phyloP scores from a whole-genome alignment of 2,797 vertebrate genomes.

The Saguinus oedipus region DNA sequence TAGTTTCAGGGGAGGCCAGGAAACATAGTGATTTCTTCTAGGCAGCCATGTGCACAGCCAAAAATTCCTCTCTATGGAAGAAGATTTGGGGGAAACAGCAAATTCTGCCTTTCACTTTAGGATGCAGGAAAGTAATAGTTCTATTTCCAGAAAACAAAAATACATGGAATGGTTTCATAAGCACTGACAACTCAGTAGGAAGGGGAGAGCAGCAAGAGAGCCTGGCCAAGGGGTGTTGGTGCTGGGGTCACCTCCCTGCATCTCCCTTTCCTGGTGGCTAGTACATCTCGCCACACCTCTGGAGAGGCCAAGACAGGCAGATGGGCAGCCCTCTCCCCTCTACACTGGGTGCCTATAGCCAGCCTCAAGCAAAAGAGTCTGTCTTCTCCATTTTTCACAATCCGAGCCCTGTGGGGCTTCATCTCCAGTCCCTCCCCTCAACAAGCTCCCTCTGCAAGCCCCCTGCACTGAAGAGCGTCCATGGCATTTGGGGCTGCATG shows the following conservation, averaged over 20 bases:
- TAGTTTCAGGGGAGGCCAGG: not conserved
- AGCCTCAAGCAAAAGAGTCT: not conserved
- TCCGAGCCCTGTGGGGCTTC: not conserved
- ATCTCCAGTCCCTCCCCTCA: not conserved
- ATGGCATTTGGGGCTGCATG: not conserved
- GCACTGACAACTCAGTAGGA: not conserved
- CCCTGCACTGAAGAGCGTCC: not conserved
- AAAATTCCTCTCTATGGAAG: not conserved
- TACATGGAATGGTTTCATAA: not conserved
- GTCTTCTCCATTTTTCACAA: not conserved
- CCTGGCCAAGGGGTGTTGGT: no score
- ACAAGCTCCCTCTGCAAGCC: not conserved
- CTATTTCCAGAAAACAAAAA: not conserved
- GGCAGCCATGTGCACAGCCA: not conserved
- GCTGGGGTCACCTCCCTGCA: accelerated
- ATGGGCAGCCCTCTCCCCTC: not conserved
- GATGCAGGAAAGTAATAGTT: not conserved
- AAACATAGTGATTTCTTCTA: not conserved
- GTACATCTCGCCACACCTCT: not conserved
- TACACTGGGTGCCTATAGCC: accelerated
- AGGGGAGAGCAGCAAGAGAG: accelerated
- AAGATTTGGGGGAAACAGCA: not conserved
- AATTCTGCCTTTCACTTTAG: no score
- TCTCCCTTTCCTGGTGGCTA: not conserved
- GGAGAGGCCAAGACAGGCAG: not conserved